Percentiles rank a stretch among this genome's conserved stretches.
These are phyloP conservation scores for Diadromus collaris DNA, from an alignment of 2,888 invertebrate species.

Conservation along the genomic window DNA sequence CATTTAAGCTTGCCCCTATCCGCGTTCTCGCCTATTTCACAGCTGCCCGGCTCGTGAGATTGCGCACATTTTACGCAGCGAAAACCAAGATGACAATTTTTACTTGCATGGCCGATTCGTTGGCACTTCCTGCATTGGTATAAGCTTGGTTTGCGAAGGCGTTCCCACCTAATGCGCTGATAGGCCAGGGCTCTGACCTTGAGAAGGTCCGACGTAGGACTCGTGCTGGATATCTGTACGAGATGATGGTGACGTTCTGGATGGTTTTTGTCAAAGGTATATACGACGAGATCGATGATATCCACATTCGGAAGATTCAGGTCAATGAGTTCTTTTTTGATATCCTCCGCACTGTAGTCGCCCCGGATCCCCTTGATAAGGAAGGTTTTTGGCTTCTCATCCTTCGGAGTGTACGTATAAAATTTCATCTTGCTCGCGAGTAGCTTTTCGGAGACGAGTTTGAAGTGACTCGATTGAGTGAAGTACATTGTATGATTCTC, in stretches of 20 bases:
- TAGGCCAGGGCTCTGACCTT: conserved; percentile 25
- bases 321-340: conserved; percentile 13
- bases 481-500: neutral
- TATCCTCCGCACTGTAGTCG: neutral
- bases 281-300: conserved; percentile 7
- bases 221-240: conserved; percentile 34
- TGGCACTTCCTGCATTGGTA: too few species aligned
- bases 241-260: conserved; percentile 15
- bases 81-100: too few species aligned
- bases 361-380: conserved; percentile 1
- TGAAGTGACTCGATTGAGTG: neutral
- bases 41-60: too few species aligned
- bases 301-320: conserved; percentile 22
- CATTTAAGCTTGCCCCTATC: too few species aligned
- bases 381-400: neutral
- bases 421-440: neutral
- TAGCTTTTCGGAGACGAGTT: too few species aligned
- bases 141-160: too few species aligned
- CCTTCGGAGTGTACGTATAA: neutral
- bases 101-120: too few species aligned
- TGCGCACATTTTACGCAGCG: too few species aligned
- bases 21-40: too few species aligned
- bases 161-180: too few species aligned
- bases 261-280: conserved; percentile 24
- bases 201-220: conserved; percentile 15